phyloP scores from a whole-genome alignment of 2,888 invertebrate species.

The Ormyrus pomaceus region DNA sequence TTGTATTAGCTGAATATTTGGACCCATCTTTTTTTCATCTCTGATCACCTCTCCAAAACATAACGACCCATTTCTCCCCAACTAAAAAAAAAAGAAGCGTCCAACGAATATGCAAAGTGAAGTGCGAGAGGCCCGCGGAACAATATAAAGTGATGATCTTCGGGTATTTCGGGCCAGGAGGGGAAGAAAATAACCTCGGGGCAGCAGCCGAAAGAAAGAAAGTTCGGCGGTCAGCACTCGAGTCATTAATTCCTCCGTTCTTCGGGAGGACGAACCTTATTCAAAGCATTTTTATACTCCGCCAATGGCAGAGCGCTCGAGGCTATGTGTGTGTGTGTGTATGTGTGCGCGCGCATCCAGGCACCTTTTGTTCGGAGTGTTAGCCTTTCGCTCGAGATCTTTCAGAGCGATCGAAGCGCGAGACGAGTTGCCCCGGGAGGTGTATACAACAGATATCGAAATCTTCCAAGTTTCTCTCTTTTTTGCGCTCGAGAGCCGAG shows the following conservation, averaged over 20 bases:
- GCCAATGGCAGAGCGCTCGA: no score
- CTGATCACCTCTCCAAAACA: not conserved
- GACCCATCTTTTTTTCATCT: not conserved
- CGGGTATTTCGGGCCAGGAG: not conserved
- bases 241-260: conserved; percentile 50
- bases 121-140: conserved; percentile 10
- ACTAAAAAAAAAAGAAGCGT: not conserved
- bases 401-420: conserved; percentile 5
- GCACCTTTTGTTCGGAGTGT: conserved; percentile 6
- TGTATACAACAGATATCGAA: not conserved
- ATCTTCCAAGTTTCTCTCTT: not conserved
- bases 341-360: not conserved
- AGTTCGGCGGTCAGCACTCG: conserved; percentile 50
- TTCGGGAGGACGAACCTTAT: conserved; percentile 40
- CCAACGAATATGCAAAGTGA: conserved; percentile 33
- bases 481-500: no score
- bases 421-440: not conserved
- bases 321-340: no score
- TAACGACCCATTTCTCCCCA: not conserved
- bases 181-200: not conserved
- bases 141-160: conserved; percentile 44
- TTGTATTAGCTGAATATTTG: not conserved
- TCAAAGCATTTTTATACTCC: conserved; percentile 38
- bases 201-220: not conserved
- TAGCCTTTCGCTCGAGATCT: conserved; percentile 17